Evolutionary conservation across 2,888 invertebrate species (phyloP).

Genomic region (Drosophila prostipennis): DNA sequence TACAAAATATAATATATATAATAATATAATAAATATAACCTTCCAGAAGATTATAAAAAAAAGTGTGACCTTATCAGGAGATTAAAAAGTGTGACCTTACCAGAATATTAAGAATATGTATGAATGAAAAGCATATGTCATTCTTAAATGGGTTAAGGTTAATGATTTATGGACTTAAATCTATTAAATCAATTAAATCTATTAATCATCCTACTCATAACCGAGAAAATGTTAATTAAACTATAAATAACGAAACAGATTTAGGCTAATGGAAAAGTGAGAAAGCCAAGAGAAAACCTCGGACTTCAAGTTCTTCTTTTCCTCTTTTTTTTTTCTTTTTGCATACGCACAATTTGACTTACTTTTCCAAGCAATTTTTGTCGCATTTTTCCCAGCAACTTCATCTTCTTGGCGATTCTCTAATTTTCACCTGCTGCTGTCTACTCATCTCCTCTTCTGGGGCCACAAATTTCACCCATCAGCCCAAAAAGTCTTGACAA

Average conservation of each 20-base stretch:
- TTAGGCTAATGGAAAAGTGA: conserved; percentile 5
- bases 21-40: too few species aligned
- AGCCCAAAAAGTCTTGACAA: conserved; percentile 75
- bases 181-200: too few species aligned
- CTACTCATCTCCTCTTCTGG: neutral
- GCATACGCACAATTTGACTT: conserved; percentile 37
- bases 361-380: conserved; percentile 31
- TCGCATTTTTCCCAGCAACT: conserved; percentile 17
- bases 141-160: too few species aligned
- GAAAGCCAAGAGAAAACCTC: conserved; percentile 14
- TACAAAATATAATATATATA: too few species aligned
- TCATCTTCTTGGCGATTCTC: conserved; percentile 21
- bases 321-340: neutral
- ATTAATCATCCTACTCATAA: neutral
- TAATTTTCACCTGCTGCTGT: conserved; percentile 23
- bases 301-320: conserved; percentile 6
- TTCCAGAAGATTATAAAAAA: too few species aligned
- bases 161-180: too few species aligned
- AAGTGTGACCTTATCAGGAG: neutral
- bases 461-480: conserved; percentile 68
- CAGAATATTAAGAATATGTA: neutral
- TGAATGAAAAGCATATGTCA: too few species aligned
- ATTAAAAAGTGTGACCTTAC: neutral
- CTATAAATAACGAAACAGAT: conserved; percentile 3
- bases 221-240: neutral